These are phyloP conservation scores for Coregonus sp. DNA, from an alignment of 2,797 vertebrate species.

Conservation along the genomic window DNA sequence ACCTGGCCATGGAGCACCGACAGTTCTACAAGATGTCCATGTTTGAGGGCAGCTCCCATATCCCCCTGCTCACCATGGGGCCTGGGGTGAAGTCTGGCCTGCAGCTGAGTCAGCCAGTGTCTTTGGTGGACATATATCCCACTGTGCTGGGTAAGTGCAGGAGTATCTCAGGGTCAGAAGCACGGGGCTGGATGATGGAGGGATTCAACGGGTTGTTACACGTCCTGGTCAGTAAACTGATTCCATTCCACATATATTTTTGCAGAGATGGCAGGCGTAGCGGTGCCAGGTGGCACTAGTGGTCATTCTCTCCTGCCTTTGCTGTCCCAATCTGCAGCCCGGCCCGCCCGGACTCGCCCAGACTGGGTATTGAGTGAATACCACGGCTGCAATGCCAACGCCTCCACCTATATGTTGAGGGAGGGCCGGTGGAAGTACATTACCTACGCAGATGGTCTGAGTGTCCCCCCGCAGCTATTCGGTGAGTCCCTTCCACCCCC, in stretches of 20 bases:
- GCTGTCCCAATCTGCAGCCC: constrained; percentile 48
- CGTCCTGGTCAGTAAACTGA: background rate
- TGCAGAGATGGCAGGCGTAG: constrained; percentile 84
- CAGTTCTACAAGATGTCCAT: constrained; percentile 99
- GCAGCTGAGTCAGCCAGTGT: constrained; percentile 80
- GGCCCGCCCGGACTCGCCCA: constrained; percentile 56
- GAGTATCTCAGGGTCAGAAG: background rate
- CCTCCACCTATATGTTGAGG: constrained; percentile 93
- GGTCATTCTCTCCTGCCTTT: constrained; percentile 87
- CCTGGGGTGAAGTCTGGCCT: constrained; percentile 78
- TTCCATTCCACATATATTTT: constrained; percentile 21
- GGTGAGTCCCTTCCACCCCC: constrained; percentile 72
- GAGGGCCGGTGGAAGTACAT: constrained; percentile 89
- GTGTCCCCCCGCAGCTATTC: constrained; percentile 87
- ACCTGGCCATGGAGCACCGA: constrained; percentile 95
- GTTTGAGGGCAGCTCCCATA: constrained; percentile 94
- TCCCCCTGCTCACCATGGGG: constrained; percentile 89
- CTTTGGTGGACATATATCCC: constrained; percentile 94
- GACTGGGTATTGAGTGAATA: constrained; percentile 92
- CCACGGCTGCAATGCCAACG: constrained; percentile 92
- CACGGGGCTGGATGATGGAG: background rate
- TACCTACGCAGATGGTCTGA: constrained; percentile 83
- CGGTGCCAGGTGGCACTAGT: constrained; percentile 76
- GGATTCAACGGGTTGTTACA: background rate
- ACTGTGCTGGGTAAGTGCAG: constrained; percentile 86